These are phyloP conservation scores for Brotula barbata DNA, from an alignment of 2,797 vertebrate genomes.

Conservation along the genomic window DNA sequence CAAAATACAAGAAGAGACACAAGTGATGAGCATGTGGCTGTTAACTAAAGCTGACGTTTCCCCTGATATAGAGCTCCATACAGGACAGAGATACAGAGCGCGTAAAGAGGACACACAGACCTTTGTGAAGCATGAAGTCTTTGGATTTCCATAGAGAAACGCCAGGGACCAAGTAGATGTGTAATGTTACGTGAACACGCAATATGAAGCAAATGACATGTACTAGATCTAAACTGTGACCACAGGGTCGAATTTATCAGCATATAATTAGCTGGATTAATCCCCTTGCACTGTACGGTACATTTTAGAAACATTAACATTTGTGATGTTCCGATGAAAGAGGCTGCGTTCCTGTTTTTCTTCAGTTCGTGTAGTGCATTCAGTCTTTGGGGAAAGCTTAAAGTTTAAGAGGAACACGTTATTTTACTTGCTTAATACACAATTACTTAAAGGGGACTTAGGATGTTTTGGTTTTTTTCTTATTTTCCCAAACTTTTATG, in stretches of 20 bases:
- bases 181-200: conserved; percentile 27
- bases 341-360: conserved; percentile 15
- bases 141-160: too few relatives aligned
- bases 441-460: not conserved
- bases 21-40: conserved; percentile 24
- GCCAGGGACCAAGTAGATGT: not conserved
- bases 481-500: too few relatives aligned
- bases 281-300: conserved; percentile 42
- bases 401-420: not conserved
- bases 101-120: conserved; percentile 11
- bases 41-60: conserved; percentile 13
- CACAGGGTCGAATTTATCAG: conserved; percentile 41
- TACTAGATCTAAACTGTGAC: conserved; percentile 52
- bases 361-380: not conserved
- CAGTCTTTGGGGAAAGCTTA: conserved; percentile 2
- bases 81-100: conserved; percentile 8
- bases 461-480: too few relatives aligned
- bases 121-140: not conserved
- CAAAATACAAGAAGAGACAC: conserved; percentile 23
- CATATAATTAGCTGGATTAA: conserved; percentile 29
- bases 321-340: conserved; percentile 20
- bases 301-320: conserved; percentile 21
- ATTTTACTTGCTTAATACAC: conserved; percentile 1
- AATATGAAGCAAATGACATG: conserved; percentile 29
- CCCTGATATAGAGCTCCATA: conserved; percentile 24